phyloP scores from a whole-genome alignment of 2,888 invertebrate genomes.

The Eristalis intricaria region DNA sequence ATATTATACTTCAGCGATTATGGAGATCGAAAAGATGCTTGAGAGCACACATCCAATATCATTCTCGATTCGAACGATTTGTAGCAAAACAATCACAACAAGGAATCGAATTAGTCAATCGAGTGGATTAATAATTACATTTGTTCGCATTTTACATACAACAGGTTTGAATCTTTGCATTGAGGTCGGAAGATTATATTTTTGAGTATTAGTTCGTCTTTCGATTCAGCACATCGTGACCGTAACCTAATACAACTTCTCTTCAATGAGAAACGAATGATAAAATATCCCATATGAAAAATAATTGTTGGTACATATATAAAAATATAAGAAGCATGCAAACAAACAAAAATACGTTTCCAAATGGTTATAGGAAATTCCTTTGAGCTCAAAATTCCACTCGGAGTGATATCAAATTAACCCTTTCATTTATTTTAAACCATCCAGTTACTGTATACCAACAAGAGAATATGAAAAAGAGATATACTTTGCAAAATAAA shows the following conservation, averaged over 20 bases:
- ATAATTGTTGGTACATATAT: neutral
- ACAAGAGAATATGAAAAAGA: neutral
- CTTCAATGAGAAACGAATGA: neutral
- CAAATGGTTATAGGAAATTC: neutral
- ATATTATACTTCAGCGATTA: no score
- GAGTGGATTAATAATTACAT: no score
- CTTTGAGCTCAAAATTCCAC: constrained; percentile 28
- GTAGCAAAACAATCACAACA: no score
- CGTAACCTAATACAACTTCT: no score
- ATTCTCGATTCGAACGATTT: neutral
- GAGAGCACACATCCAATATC: neutral
- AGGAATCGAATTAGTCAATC: neutral
- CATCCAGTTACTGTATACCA: neutral
- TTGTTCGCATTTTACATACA: no score
- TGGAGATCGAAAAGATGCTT: no score
- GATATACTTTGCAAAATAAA: neutral
- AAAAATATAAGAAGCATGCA: neutral
- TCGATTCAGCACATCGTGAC: no score
- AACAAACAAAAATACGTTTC: neutral
- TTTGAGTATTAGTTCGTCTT: no score
- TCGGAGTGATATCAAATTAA: constrained; percentile 39
- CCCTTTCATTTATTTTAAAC: constrained; percentile 32
- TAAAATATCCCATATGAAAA: neutral
- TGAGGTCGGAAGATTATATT: no score
- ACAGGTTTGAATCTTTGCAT: no score